Conservation (phyloP, 92 coral and sea anemone species). For the Epizoanthus illoricatus region DNA sequence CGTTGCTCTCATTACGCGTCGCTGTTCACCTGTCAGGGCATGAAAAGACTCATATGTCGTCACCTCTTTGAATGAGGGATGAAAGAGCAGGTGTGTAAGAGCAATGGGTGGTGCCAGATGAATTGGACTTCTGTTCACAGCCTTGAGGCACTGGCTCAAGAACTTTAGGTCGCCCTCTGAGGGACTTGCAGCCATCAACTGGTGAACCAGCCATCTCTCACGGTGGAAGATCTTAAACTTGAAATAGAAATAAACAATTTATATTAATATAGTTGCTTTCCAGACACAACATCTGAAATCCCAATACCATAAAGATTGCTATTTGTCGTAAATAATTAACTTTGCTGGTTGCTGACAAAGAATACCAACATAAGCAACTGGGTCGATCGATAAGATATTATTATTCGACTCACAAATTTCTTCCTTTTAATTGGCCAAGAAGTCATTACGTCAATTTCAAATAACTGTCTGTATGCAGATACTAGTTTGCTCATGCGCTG, state of each 20-base stretch:
- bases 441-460: too few relatives aligned
- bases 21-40: not conserved
- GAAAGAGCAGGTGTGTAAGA: slow-evolving; percentile 6
- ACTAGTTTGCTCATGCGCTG: too few relatives aligned
- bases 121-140: not conserved
- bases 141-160: not conserved
- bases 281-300: too few relatives aligned
- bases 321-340: too few relatives aligned
- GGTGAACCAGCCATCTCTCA: slow-evolving; percentile 17
- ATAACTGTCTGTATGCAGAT: too few relatives aligned
- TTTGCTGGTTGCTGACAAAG: too few relatives aligned
- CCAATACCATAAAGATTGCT: too few relatives aligned
- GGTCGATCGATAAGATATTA: too few relatives aligned
- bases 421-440: too few relatives aligned
- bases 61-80: slow-evolving; percentile 12
- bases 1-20: not conserved
- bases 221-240: not conserved
- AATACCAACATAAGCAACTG: too few relatives aligned
- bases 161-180: not conserved
- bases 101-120: not conserved
- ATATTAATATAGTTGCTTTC: too few relatives aligned
- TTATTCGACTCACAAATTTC: too few relatives aligned
- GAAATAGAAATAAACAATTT: not conserved
- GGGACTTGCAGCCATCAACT: slow-evolving; percentile 2
- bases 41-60: not conserved